Conservation (phyloP, 2,113 vertebrate species). For the Poeciliopsis occidentalis region DNA sequence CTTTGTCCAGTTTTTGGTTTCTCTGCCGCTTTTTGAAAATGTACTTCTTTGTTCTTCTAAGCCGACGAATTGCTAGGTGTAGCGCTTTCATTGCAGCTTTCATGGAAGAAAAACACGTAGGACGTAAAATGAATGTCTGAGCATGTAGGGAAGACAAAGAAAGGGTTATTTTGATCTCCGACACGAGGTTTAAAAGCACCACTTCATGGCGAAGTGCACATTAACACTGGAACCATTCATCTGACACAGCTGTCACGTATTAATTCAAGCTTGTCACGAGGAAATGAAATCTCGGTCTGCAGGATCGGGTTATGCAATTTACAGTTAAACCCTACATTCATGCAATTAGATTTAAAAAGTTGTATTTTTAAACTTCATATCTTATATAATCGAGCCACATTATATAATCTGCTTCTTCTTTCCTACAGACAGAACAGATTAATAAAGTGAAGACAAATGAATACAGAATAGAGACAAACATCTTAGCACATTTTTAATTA, state of each 20-base stretch:
- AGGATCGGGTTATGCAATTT: neutral
- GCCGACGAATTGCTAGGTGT: neutral
- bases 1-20: constrained; percentile 29
- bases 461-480: too few relatives aligned
- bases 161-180: neutral
- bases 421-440: too few relatives aligned
- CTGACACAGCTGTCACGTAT: constrained; percentile 5
- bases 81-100: neutral
- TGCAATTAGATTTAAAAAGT: neutral
- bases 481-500: too few relatives aligned
- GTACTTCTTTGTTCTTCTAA: constrained; percentile 29
- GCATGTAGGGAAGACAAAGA: neutral
- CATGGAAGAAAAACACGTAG: neutral
- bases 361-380: neutral
- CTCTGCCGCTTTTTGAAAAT: constrained; percentile 17
- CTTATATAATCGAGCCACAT: too few relatives aligned
- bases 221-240: constrained; percentile 5
- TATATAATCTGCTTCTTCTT: too few relatives aligned
- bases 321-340: neutral
- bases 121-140: neutral
- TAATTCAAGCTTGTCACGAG: constrained; percentile 14
- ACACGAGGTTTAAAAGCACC: constrained; percentile 6
- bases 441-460: too few relatives aligned
- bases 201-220: constrained; percentile 13
- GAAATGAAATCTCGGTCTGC: neutral